Evolutionary conservation across 2,797 vertebrate species (phyloP).

Genomic region (Sebastes itinus): DNA sequence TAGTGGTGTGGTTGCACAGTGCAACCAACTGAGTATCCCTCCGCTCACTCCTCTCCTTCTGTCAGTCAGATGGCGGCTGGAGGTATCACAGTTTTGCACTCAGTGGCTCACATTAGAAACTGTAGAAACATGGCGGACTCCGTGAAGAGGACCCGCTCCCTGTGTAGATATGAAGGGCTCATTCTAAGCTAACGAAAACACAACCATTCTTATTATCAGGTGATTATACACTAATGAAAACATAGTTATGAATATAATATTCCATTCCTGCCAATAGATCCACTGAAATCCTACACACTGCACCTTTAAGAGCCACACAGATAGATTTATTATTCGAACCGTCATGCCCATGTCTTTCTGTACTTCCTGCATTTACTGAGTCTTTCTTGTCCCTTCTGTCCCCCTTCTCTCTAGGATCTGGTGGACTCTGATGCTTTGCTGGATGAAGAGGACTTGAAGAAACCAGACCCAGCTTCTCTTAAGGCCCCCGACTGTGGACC

Average conservation of each 20-base stretch:
- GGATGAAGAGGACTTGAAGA: slow-evolving; percentile 93
- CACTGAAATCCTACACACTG: background rate
- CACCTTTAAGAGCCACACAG: no score
- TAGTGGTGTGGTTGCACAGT: background rate
- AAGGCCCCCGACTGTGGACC: slow-evolving; percentile 86
- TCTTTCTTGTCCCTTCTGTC: background rate
- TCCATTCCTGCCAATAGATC: background rate
- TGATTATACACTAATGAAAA: background rate
- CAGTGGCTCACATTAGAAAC: no score
- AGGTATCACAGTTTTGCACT: no score
- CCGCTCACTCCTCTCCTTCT: background rate
- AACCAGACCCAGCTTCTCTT: slow-evolving; percentile 89
- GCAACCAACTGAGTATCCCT: background rate
- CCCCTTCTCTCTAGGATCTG: slow-evolving; percentile 85
- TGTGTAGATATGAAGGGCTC: no score
- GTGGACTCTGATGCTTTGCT: slow-evolving; percentile 93
- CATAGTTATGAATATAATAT: no score
- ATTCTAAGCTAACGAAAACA: background rate
- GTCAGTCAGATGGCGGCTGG: no score
- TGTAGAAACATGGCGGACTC: no score
- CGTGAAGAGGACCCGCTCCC: no score
- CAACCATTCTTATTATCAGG: no score
- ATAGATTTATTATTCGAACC: no score
- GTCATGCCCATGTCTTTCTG: background rate
- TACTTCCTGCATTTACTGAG: background rate